Evolutionary conservation across 2,888 invertebrate species (phyloP).

Genomic region (Spodoptera exigua): DNA sequence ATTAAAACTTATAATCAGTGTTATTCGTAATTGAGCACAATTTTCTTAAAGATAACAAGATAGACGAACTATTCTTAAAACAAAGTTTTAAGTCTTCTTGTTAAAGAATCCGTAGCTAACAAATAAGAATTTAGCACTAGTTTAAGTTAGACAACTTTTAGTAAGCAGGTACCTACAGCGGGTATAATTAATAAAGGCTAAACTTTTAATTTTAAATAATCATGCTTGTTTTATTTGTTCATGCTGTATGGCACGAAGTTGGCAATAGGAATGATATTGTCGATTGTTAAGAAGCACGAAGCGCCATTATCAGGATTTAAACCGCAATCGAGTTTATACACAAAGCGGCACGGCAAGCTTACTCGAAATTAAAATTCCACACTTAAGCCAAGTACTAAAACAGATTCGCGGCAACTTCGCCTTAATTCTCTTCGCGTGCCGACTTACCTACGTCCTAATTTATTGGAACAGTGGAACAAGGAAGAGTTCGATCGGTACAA

Average conservation of each 20-base stretch:
- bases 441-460: conserved; percentile 76
- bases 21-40: conserved; percentile 5
- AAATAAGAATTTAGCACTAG: conserved; percentile 16
- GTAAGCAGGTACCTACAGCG: too few relatives aligned
- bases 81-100: conserved; percentile 6
- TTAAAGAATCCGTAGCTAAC: not conserved
- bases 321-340: conserved; percentile 29
- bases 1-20: conserved; percentile 43
- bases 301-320: conserved; percentile 30
- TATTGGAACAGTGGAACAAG: conserved; percentile 78
- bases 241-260: not conserved
- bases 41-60: conserved; percentile 25
- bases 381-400: conserved; percentile 63
- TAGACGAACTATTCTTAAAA: conserved; percentile 2
- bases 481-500: conserved; percentile 80
- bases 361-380: conserved; percentile 65
- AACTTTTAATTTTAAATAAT: too few relatives aligned
- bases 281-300: conserved; percentile 24
- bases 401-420: conserved; percentile 65
- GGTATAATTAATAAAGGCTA: too few relatives aligned
- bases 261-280: conserved; percentile 13
- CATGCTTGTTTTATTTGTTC: too few relatives aligned
- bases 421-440: conserved; percentile 71
- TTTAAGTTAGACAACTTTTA: too few relatives aligned
- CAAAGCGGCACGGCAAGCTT: conserved; percentile 37